Percentiles rank a stretch among this genome's conserved stretches.
Evolutionary conservation across 2,888 invertebrate species (phyloP).

Genomic region (Pseudeuparius sepicola): DNA sequence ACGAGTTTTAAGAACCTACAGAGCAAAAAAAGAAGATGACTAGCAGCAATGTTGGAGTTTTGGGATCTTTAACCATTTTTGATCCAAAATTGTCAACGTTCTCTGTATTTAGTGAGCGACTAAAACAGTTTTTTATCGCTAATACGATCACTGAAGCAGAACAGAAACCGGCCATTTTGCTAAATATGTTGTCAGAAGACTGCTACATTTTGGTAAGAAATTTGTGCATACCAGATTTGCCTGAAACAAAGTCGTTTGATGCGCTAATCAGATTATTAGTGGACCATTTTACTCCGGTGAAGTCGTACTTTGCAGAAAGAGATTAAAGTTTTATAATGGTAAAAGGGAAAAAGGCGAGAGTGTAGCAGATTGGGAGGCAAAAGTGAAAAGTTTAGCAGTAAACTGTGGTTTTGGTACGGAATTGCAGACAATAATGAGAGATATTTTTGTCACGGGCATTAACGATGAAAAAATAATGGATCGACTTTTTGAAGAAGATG

Average conservation of each 20-base stretch:
- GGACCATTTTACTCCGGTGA: slow-evolving; percentile 12
- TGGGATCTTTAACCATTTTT: too few relatives aligned
- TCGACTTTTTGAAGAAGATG: slow-evolving; percentile 16
- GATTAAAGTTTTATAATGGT: slow-evolving; percentile 11
- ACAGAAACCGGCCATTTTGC: slow-evolving; percentile 14
- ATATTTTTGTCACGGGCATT: slow-evolving; percentile 17
- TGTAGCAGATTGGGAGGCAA: slow-evolving; percentile 16
- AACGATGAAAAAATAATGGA: slow-evolving; percentile 15
- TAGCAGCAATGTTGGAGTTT: too few relatives aligned
- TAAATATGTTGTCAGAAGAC: slow-evolving; percentile 14
- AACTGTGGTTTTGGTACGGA: slow-evolving; percentile 17
- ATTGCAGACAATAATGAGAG: slow-evolving; percentile 13
- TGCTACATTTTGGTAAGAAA: slow-evolving; percentile 5
- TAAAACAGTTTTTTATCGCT: too few relatives aligned
- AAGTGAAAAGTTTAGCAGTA: slow-evolving; percentile 16
- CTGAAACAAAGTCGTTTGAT: slow-evolving; percentile 10
- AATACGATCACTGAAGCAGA: slow-evolving; percentile 10
- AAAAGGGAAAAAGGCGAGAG: slow-evolving; percentile 7
- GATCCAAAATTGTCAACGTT: too few relatives aligned
- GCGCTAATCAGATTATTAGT: slow-evolving; percentile 10
- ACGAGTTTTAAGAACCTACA: too few relatives aligned
- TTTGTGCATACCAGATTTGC: slow-evolving; percentile 11
- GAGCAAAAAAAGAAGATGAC: too few relatives aligned
- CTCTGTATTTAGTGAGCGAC: too few relatives aligned
- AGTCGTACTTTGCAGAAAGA: slow-evolving; percentile 11